Percentiles rank a stretch among this genome's conserved stretches.
Evolutionary conservation across 35 echinoderm and acorn worm genomes (phyloP).

Genomic region (Ophiothrix spiculata): DNA sequence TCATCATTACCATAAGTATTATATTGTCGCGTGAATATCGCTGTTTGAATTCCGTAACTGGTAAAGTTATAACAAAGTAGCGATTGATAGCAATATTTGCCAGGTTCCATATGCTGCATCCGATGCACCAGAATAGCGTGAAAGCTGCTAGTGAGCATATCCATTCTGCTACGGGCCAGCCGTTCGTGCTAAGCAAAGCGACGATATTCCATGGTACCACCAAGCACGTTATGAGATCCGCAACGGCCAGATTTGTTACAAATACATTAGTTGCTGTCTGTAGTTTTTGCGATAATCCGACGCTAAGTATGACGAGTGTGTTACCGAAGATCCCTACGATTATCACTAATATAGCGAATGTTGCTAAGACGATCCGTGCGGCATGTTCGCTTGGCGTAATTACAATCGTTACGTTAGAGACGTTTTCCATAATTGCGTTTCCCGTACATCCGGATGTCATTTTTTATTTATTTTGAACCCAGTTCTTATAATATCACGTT

Average conservation of each 20-base stretch:
- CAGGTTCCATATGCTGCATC: slow-evolving; percentile 23
- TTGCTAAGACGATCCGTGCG: neutral
- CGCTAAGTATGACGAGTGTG: slow-evolving; percentile 24
- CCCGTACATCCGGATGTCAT: too few relatives aligned
- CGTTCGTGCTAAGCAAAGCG: neutral
- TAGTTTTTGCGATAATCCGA: slow-evolving; percentile 29
- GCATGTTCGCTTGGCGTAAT: neutral
- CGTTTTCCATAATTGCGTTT: too few relatives aligned
- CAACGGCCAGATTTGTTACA: slow-evolving; percentile 28
- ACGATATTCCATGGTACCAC: neutral
- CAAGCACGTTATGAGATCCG: slow-evolving; percentile 18
- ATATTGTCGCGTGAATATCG: neutral
- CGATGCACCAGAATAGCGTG: neutral
- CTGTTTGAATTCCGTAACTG: neutral
- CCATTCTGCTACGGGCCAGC: neutral
- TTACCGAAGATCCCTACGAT: slow-evolving; percentile 23
- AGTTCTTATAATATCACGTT: too few relatives aligned
- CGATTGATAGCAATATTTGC: slow-evolving; percentile 15
- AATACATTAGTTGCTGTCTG: slow-evolving; percentile 38
- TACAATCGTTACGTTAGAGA: too few relatives aligned
- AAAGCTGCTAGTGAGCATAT: neutral
- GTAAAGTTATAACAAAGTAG: slow-evolving; percentile 4
- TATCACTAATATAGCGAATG: neutral
- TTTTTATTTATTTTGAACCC: too few relatives aligned
- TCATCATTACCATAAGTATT: neutral